phyloP scores from a whole-genome alignment of 2,797 vertebrate genomes.

The Gadopsis marmoratus region DNA sequence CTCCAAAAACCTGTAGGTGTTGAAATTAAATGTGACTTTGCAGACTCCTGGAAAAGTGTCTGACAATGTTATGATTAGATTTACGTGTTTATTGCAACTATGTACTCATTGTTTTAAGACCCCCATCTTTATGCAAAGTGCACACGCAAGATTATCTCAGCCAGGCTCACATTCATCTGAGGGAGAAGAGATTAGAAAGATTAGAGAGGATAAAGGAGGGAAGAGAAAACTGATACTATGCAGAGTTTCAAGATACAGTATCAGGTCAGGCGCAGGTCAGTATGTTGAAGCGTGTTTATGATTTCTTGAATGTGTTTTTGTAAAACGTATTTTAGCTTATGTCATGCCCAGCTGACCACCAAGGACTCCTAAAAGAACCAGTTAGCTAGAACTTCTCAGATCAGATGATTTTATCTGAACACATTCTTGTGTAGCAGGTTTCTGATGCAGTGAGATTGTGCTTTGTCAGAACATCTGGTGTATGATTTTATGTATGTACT shows the following conservation, averaged over 20 bases:
- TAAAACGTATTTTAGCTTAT: too few species aligned
- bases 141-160: slow-evolving; percentile 21
- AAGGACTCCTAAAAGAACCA: too few species aligned
- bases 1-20: neutral
- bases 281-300: neutral
- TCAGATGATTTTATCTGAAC: too few species aligned
- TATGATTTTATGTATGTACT: too few species aligned
- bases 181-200: neutral
- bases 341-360: too few species aligned
- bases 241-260: neutral
- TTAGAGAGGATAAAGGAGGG: neutral
- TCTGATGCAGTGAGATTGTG: neutral
- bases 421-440: neutral
- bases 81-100: neutral
- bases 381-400: neutral
- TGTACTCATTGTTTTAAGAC: neutral
- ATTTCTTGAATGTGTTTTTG: neutral
- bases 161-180: neutral
- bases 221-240: neutral
- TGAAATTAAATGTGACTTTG: neutral
- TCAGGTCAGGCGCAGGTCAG: neutral
- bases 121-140: neutral
- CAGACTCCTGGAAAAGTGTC: neutral
- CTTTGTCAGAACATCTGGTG: neutral
- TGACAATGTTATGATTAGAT: neutral